These are phyloP conservation scores for Himalopsyche tibetana DNA, from an alignment of 2,888 invertebrate genomes.

Conservation along the genomic window DNA sequence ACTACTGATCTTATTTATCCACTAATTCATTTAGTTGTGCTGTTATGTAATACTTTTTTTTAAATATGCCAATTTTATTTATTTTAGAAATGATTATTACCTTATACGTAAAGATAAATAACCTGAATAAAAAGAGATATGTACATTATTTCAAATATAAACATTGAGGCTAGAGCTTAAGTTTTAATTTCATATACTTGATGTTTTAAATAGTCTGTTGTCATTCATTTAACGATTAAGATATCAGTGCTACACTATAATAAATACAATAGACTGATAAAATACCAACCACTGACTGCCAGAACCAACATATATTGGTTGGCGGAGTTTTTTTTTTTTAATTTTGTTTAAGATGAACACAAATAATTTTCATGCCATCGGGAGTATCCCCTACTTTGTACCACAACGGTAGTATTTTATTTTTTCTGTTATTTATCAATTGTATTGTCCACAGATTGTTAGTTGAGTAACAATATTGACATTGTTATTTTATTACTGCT, in stretches of 20 bases:
- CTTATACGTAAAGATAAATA: no score
- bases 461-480: background rate
- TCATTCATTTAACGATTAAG: background rate
- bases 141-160: no score
- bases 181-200: background rate
- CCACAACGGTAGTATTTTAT: background rate
- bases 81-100: no score
- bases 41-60: no score
- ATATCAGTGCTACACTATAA: background rate
- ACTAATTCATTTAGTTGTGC: no score
- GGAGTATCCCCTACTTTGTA: background rate
- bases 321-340: background rate
- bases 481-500: background rate
- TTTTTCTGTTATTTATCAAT: conserved; percentile 1
- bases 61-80: no score
- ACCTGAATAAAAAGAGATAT: no score
- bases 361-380: background rate
- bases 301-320: background rate
- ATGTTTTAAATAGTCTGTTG: background rate
- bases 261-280: background rate
- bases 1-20: no score
- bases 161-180: background rate
- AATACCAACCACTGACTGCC: background rate
- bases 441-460: background rate
- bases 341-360: background rate